Conservation (phyloP, 2,888 invertebrate genomes). For the Pseudolycoriella hygida region DNA sequence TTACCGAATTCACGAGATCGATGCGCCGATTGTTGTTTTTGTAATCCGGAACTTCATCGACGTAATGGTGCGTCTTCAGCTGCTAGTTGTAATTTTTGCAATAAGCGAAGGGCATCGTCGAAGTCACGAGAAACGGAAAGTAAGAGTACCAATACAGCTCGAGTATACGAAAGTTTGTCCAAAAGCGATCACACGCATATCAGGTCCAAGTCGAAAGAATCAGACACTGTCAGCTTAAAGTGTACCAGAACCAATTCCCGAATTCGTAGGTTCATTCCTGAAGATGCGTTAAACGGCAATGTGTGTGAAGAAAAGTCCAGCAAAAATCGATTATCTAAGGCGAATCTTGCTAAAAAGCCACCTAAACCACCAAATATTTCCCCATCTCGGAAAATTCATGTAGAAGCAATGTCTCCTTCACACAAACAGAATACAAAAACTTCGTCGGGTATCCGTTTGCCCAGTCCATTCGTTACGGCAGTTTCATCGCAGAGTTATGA, state of each 20-base stretch:
- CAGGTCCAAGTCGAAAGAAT: slow-evolving; percentile 11
- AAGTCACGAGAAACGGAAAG: slow-evolving; percentile 7
- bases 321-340: neutral
- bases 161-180: slow-evolving; percentile 10
- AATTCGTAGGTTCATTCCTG: slow-evolving; percentile 7
- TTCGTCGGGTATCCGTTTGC: slow-evolving; percentile 9
- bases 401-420: neutral
- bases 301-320: neutral
- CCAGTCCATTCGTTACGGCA: slow-evolving; percentile 11
- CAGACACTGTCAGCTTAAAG: slow-evolving; percentile 12
- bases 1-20: slow-evolving; percentile 1
- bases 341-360: neutral
- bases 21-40: slow-evolving; percentile 12
- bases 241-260: slow-evolving; percentile 12
- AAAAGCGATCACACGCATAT: slow-evolving; percentile 12
- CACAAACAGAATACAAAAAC: slow-evolving; percentile 4
- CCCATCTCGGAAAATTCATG: slow-evolving; percentile 9
- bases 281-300: slow-evolving; percentile 3
- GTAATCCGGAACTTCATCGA: slow-evolving; percentile 12
- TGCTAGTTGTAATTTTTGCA: slow-evolving; percentile 8
- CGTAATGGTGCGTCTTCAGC: neutral
- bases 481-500: slow-evolving; percentile 10
- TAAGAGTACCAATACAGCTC: slow-evolving; percentile 8
- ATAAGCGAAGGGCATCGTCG: slow-evolving; percentile 2
- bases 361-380: slow-evolving; percentile 4